Evolutionary conservation across 2,888 invertebrate genomes (phyloP).

Genomic region (Dryadula phaetusa): DNA sequence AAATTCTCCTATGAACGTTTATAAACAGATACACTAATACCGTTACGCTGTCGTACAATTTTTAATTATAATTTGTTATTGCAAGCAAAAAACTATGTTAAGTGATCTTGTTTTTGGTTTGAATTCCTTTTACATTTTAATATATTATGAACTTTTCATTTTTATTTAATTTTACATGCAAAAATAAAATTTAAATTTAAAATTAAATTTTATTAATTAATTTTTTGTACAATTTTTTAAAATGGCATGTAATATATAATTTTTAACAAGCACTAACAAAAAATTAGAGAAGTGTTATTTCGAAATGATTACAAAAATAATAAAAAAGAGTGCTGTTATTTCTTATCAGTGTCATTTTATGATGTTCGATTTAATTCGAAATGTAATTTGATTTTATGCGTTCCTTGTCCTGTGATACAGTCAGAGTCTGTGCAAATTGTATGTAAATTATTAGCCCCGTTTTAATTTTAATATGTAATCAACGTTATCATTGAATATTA

Average conservation of each 20-base stretch:
- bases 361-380: conserved; percentile 22
- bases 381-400: conserved; percentile 29
- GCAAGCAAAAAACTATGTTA: background rate
- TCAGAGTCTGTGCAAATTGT: conserved; percentile 17
- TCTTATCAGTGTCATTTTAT: conserved; percentile 17
- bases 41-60: background rate
- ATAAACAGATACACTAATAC: background rate
- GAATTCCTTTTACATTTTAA: conserved; percentile 1
- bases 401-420: conserved; percentile 29
- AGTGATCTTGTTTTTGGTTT: conserved; percentile 2
- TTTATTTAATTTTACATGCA: background rate
- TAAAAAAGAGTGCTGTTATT: conserved; percentile 15
- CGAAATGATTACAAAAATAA: background rate
- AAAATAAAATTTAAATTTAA: background rate
- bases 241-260: background rate
- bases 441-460: conserved; percentile 23
- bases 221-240: background rate
- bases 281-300: background rate
- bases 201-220: background rate
- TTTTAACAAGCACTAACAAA: background rate
- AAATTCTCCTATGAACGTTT: background rate
- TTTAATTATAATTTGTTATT: conserved; percentile 1
- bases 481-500: background rate
- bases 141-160: background rate
- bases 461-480: background rate